phyloP scores from a whole-genome alignment of 2,888 invertebrate genomes.

The Phaedon cochleariae region DNA sequence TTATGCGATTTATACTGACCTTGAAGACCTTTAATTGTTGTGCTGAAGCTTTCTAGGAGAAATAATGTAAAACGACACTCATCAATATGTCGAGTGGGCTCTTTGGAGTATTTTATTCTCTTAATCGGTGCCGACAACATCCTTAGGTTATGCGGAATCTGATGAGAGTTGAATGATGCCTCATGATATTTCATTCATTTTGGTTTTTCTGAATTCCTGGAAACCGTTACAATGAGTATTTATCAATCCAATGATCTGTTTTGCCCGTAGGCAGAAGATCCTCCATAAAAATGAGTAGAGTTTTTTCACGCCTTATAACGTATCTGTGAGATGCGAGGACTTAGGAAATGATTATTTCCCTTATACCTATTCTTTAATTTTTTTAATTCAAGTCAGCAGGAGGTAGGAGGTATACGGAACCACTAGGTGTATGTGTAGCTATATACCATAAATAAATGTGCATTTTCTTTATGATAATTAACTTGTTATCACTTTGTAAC shows the following conservation, averaged over 20 bases:
- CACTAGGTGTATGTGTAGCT: too few species aligned
- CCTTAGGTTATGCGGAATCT: conserved; percentile 4
- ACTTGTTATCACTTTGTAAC: too few species aligned
- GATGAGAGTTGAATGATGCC: neutral
- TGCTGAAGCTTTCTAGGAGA: conserved; percentile 21
- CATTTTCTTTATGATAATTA: too few species aligned
- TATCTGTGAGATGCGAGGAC: too few species aligned
- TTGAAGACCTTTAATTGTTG: conserved; percentile 34
- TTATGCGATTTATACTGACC: conserved; percentile 27
- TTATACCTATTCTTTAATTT: too few species aligned
- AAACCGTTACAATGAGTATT: neutral
- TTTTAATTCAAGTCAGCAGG: too few species aligned
- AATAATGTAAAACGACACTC: conserved; percentile 24
- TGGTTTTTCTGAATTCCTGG: neutral
- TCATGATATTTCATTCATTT: neutral
- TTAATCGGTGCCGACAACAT: conserved; percentile 7
- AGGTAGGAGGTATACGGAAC: too few species aligned
- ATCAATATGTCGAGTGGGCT: conserved; percentile 21
- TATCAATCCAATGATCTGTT: neutral
- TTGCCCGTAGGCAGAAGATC: neutral
- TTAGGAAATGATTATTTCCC: too few species aligned
- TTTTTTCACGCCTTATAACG: too few species aligned
- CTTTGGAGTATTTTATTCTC: neutral
- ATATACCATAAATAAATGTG: too few species aligned
- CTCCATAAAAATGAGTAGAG: neutral